phyloP scores from a whole-genome alignment of 1,140 invertebrate genomes.

The Papilio glaucus region DNA sequence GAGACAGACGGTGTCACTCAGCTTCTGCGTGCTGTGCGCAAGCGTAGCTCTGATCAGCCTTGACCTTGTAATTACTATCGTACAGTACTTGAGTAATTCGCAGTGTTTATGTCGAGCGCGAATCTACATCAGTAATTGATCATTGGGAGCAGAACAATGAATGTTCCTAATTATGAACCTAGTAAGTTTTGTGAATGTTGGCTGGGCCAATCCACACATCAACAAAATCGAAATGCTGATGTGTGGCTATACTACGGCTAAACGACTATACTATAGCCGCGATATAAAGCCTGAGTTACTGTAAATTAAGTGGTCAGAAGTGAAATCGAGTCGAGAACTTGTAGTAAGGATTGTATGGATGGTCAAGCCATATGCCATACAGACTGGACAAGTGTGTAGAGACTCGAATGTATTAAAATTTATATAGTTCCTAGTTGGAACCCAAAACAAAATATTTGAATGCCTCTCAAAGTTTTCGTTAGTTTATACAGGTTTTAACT shows the following conservation, averaged over 20 bases:
- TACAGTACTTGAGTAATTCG: slow-evolving; percentile 58
- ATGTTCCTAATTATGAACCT: background rate
- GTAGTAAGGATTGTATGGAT: no score
- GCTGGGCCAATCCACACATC: background rate
- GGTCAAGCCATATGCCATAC: no score
- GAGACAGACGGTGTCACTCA: slow-evolving; percentile 50
- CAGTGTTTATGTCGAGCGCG: slow-evolving; percentile 49
- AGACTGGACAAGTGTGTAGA: no score
- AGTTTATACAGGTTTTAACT: no score
- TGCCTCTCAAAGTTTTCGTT: no score
- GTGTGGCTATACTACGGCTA: no score
- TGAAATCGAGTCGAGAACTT: no score
- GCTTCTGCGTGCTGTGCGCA: slow-evolving; percentile 42
- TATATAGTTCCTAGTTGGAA: no score
- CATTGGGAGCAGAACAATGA: slow-evolving; percentile 22
- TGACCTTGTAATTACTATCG: slow-evolving; percentile 74
- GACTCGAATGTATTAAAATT: no score
- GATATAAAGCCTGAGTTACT: background rate
- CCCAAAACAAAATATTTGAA: no score
- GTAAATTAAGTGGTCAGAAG: no score
- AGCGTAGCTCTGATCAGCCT: slow-evolving; percentile 64
- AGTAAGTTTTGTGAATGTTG: background rate
- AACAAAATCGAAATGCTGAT: background rate
- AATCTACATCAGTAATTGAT: slow-evolving; percentile 33
- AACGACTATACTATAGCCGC: background rate